Evolutionary conservation across 2,888 invertebrate species (phyloP).

Genomic region (Halictus ligatus): DNA sequence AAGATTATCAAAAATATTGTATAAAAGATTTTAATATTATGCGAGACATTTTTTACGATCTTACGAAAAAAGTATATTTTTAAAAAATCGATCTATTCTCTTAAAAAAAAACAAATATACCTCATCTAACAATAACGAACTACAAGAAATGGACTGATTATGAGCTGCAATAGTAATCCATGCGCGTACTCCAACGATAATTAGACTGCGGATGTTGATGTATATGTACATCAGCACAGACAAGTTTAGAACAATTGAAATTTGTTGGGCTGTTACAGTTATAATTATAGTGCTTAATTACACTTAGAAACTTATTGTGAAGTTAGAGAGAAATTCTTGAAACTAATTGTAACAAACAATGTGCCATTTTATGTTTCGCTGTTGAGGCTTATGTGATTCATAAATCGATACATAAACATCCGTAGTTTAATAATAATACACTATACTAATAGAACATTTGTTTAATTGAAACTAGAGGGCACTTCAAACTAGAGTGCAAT

Average conservation of each 20-base stretch:
- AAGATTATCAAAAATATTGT: neutral
- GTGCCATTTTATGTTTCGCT: no score
- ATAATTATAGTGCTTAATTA: neutral
- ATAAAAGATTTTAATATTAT: neutral
- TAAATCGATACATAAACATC: neutral
- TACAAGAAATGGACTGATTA: neutral
- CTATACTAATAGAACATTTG: neutral
- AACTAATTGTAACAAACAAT: neutral
- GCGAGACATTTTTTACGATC: neutral
- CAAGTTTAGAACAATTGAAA: neutral
- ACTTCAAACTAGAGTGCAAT: no score
- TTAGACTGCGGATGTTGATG: neutral
- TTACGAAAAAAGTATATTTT: neutral
- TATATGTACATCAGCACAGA: neutral
- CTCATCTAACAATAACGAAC: neutral
- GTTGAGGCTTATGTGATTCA: neutral
- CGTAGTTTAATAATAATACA: neutral
- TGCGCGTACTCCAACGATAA: conserved; percentile 4
- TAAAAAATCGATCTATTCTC: neutral
- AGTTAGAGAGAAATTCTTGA: neutral
- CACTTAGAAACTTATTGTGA: neutral
- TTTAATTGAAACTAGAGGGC: neutral
- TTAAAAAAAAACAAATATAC: neutral
- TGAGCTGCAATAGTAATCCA: neutral
- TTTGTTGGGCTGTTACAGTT: neutral